Percentiles rank a stretch among this genome's conserved stretches.
These are phyloP conservation scores for Acropternis orthonyx DNA, from an alignment of 2,797 vertebrate genomes.

Conservation along the genomic window DNA sequence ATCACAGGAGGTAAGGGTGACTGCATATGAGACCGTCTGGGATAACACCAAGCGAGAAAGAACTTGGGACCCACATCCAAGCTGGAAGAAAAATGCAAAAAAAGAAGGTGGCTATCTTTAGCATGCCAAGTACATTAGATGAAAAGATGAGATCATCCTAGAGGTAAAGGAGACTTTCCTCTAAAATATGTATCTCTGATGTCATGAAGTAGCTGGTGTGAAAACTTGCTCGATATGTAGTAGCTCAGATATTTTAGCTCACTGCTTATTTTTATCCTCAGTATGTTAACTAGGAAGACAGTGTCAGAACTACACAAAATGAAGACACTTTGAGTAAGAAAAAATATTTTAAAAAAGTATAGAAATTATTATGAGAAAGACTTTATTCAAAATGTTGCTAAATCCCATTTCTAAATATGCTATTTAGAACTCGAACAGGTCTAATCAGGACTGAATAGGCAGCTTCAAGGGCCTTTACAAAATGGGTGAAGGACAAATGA, in stretches of 20 bases:
- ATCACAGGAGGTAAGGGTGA: not conserved
- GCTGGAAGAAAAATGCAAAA: slow-evolving; percentile 18
- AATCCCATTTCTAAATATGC: not conserved
- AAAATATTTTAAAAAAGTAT: not conserved
- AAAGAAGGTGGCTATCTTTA: slow-evolving; percentile 30
- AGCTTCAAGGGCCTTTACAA: not conserved
- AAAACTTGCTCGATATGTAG: slow-evolving; percentile 35
- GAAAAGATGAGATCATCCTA: slow-evolving; percentile 14
- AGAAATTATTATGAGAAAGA: not conserved
- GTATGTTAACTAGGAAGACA: slow-evolving; percentile 34
- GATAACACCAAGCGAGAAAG: slow-evolving; percentile 2
- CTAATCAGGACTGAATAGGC: not conserved
- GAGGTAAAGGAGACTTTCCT: slow-evolving; percentile 44
- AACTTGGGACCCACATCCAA: slow-evolving; percentile 24
- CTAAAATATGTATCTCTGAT: slow-evolving; percentile 51
- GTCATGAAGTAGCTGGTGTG: slow-evolving; percentile 52
- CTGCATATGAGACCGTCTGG: not conserved
- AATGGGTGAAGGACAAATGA: not conserved
- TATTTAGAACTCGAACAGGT: not conserved
- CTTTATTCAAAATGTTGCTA: not conserved
- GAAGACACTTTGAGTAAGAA: not conserved
- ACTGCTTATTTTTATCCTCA: slow-evolving; percentile 53
- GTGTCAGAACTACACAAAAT: slow-evolving; percentile 40
- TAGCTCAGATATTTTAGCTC: slow-evolving; percentile 54
- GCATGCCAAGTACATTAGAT: slow-evolving; percentile 13